These are phyloP conservation scores for Montipora capricornis DNA, from an alignment of 64 coral and sea anemone species.

Conservation along the genomic window DNA sequence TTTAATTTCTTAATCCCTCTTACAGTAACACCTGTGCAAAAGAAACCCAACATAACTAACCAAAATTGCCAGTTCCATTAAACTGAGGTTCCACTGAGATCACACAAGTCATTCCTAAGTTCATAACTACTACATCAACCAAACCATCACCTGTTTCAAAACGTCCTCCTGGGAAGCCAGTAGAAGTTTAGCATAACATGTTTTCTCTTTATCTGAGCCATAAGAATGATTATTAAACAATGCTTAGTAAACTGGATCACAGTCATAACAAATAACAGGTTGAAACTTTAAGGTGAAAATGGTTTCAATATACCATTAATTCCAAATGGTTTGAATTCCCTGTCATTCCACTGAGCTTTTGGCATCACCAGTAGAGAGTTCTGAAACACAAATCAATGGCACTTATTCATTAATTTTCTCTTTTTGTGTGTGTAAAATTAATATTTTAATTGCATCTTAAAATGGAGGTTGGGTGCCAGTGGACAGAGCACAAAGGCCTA, in stretches of 20 bases:
- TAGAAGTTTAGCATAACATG: slow-evolving; percentile 87
- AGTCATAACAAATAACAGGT: background rate
- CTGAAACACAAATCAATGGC: slow-evolving; percentile 6
- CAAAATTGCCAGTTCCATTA: too few relatives aligned
- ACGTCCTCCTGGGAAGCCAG: slow-evolving; percentile 87
- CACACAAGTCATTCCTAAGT: too few relatives aligned
- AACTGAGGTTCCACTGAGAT: too few relatives aligned
- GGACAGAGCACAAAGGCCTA: too few relatives aligned
- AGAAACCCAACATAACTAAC: too few relatives aligned
- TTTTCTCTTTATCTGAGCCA: slow-evolving; percentile 76
- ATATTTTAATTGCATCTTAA: too few relatives aligned
- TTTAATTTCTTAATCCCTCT: too few relatives aligned
- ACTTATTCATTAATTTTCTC: too few relatives aligned
- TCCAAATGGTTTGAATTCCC: slow-evolving; percentile 74
- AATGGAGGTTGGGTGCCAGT: too few relatives aligned
- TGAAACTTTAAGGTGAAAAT: background rate
- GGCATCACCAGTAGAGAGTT: slow-evolving; percentile 84
- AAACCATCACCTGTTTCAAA: slow-evolving; percentile 72
- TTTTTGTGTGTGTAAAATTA: too few relatives aligned
- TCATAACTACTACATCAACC: background rate
- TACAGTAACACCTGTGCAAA: too few relatives aligned
- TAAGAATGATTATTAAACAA: background rate
- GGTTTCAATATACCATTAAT: slow-evolving; percentile 59
- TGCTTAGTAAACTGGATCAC: background rate
- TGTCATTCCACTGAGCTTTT: slow-evolving; percentile 88